Evolutionary conservation across 2,888 invertebrate species (phyloP), one percentile per base, ranked within the genome.

Genomic region (Rapana venosa): DNA sequence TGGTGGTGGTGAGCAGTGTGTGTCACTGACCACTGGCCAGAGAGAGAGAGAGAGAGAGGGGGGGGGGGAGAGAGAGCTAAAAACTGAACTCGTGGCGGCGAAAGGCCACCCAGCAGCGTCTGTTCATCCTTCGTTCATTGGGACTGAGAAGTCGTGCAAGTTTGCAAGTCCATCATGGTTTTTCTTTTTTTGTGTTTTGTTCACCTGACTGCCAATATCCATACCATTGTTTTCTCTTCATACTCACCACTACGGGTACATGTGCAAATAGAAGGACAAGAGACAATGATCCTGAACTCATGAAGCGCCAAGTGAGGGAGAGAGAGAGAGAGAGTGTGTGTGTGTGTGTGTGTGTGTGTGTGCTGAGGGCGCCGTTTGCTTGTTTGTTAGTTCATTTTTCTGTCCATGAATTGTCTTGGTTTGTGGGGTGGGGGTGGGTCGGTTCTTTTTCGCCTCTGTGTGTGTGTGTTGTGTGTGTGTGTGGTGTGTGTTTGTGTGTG

Each of bases 221-320:
- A 22, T 79, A 35, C 22, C 26, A 26, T 86, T 86, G 32, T 32
- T 86, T 17, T 58, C 15, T 66, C 20, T 58, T 32, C 58, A 66
- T 86, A 32, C 32, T 86, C 86, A 35, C 66, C 70, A 85, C 22
- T 89, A 89, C 89, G 89, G 88, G 89, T 89, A 84, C 84, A 70
- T 8, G 89, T 89, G 89, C 89, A 89, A 89, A 89, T 61, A 74
- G 32, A 86, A 26, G 32, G 56, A 74, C 15, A 15, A 47, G 47
- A 47, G 47, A 47, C 47, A 47, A 47, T 47, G 47, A 47, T 47
- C 47, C 47, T 47, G 47, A 47, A 47, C 47, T 47, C 30, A 22
- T 13, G 17, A 1, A 32, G 32, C 35, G 47, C 47, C 47, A 47
- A 47, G n/a, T 11, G 74, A 74, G 74, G 13, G n/a, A 74, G n/a